Evolutionary conservation across 2,888 invertebrate species (phyloP).

Genomic region (Cephonodes hylas): DNA sequence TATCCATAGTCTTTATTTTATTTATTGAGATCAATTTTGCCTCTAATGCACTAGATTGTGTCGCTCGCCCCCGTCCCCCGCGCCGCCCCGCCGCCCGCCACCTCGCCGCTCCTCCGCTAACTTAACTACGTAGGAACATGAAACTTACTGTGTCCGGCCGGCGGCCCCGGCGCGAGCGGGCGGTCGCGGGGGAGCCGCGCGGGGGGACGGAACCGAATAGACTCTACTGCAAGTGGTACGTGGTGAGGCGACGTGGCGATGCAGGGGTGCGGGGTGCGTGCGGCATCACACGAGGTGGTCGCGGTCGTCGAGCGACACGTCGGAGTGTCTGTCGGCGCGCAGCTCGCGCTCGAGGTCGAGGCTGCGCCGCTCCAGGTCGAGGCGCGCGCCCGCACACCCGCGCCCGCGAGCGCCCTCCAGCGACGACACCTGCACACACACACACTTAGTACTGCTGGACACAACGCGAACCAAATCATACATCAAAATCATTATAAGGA

Average conservation of each 20-base stretch:
- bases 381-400: constrained; percentile 48
- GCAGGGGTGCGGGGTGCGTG: constrained; percentile 11
- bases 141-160: constrained; percentile 24
- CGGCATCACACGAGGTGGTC: constrained; percentile 66
- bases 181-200: constrained; percentile 27
- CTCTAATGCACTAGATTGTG: constrained; percentile 62
- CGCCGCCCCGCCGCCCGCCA: constrained; percentile 32
- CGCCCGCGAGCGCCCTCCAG: constrained; percentile 61
- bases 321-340: constrained; percentile 66
- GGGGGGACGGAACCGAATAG: not conserved
- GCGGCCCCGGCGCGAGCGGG: not conserved
- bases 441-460: no score
- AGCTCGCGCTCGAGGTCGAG: constrained; percentile 77
- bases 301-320: constrained; percentile 73
- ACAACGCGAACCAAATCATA: no score
- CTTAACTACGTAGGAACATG: constrained; percentile 34
- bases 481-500: no score
- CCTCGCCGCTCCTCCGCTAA: constrained; percentile 27
- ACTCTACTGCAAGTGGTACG: not conserved
- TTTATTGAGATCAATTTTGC: constrained; percentile 77
- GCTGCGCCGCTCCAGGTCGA: constrained; percentile 74
- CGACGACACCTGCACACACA: constrained; percentile 64
- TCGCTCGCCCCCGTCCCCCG: constrained; percentile 42
- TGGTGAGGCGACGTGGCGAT: not conserved
- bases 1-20: constrained; percentile 71